Base-by-base conservation (phyloP, 2,113 vertebrate species). In the Eulemur rufifrons region DNA sequence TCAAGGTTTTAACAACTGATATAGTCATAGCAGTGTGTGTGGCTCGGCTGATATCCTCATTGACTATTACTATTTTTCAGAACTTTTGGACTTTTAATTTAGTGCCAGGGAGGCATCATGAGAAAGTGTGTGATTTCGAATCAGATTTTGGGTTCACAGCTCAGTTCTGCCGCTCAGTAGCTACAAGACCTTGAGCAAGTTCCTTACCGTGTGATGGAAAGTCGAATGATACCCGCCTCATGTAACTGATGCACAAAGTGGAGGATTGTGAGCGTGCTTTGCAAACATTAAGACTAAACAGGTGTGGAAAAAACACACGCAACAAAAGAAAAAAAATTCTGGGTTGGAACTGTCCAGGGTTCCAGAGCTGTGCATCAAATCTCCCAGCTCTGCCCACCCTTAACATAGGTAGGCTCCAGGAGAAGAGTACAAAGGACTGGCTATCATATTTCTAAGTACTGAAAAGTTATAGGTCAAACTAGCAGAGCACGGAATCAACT, bases 1-100 rank as follows among this genome's bases (percentile, higher is more conserved):
- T 83, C 25, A 8, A 0, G n/a, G 4, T 84, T 54, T 86, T 52
- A 68, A 54, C 76, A 68, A 27, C 45, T 23, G 52, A 37, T 12
- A 12, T 5, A 34, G 21, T 18, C 45, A 14, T 2, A 32, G 54
- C 15, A 25, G 8, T 4, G 7, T 45, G 8, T 11, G 3, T 2
- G 27, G 61, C 5, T 45, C 45, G 37, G 78, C 56, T 92, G 12
- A 27, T 20, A 34, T 32, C 52, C 25, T 37, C 71, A 61, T 34
- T 45, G 20, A 34, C 76, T n/a, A 0, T 39, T 64, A 17, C 25
- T 14, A 52, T 91, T 68, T 91, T 68, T 77, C 12, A 82, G 66
- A 81, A 37, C 29, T 6, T 83, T 32, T 25, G 59, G 66, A 29
- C 20, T 11, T 15, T 66, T 66, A 11, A 39, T 29, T 71, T 54